A percentile compares a stretch with the other conserved stretches of the same genome.
Conservation (phyloP, 30 jellyfish, hydroid and myxozoan species). For the Mastigias papua region DNA sequence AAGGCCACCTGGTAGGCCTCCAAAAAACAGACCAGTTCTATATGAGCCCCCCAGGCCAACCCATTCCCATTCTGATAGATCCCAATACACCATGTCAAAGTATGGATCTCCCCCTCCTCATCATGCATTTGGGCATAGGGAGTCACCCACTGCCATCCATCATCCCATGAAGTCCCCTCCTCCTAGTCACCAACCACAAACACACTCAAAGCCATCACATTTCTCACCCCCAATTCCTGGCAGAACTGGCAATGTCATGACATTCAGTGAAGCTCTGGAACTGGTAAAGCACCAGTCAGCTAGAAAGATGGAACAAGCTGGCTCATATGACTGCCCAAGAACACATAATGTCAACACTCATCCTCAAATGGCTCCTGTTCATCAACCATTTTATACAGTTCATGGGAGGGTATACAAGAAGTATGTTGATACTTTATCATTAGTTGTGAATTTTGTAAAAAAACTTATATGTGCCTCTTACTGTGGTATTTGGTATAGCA, state of each 20-base stretch:
- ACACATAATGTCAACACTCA: constrained; percentile 31
- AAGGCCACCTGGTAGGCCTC: constrained; percentile 72
- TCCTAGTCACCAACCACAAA: constrained; percentile 32
- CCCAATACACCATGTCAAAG: constrained; percentile 17
- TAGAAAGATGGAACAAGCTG: constrained; percentile 68
- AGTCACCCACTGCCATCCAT: constrained; percentile 42
- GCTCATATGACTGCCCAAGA: constrained; percentile 32
- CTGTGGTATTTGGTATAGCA: too few relatives aligned
- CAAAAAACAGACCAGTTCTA: constrained; percentile 34
- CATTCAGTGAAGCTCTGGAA: constrained; percentile 95
- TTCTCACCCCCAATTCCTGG: constrained; percentile 66
- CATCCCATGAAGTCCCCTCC: constrained; percentile 65
- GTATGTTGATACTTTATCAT: constrained; percentile 12
- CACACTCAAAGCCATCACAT: constrained; percentile 62
- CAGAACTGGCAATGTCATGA: constrained; percentile 80
- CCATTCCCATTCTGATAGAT: constrained; percentile 2
- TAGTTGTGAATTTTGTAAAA: too few relatives aligned
- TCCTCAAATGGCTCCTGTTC: constrained; percentile 50
- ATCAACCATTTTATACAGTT: constrained; percentile 35
- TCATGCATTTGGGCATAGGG: constrained; percentile 12
- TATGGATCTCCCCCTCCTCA: constrained; percentile 51
- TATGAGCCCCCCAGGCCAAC: constrained; percentile 32
- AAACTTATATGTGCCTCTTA: too few relatives aligned
- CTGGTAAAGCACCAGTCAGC: constrained; percentile 79
- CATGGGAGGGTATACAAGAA: constrained; percentile 57